Conservation (phyloP, 1,140 invertebrate species). For the Psilanteris sp. region DNA sequence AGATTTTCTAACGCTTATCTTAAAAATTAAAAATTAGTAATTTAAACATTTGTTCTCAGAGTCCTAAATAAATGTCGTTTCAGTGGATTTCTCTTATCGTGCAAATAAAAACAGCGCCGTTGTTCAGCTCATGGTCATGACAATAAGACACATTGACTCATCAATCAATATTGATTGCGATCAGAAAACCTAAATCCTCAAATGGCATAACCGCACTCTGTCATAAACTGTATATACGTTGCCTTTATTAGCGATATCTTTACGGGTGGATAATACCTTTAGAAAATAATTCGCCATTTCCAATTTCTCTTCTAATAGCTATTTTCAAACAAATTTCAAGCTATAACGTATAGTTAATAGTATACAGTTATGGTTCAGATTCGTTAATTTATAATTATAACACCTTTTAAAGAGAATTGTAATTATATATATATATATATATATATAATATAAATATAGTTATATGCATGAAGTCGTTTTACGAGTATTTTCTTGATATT, state of each 20-base stretch:
- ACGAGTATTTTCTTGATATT: too few relatives aligned
- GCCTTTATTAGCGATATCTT: constrained; percentile 30
- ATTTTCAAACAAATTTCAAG: too few relatives aligned
- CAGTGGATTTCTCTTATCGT: constrained; percentile 37
- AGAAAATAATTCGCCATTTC: constrained; percentile 9
- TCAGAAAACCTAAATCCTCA: constrained; percentile 49
- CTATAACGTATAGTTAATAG: too few relatives aligned
- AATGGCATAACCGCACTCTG: constrained; percentile 36
- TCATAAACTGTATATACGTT: constrained; percentile 44
- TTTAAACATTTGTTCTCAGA: neutral
- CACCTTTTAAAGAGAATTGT: too few relatives aligned
- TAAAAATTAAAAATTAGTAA: neutral
- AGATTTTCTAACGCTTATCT: too few relatives aligned
- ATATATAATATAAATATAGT: too few relatives aligned
- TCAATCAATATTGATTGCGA: constrained; percentile 43
- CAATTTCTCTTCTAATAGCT: too few relatives aligned
- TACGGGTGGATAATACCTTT: constrained; percentile 21
- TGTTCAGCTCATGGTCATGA: constrained; percentile 32
- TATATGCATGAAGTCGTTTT: too few relatives aligned
- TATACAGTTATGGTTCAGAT: too few relatives aligned
- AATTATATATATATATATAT: too few relatives aligned
- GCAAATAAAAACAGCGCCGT: constrained; percentile 33
- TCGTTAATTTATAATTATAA: too few relatives aligned
- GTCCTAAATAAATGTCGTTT: constrained; percentile 20
- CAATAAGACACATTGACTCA: constrained; percentile 50